Evolutionary conservation across 2,797 vertebrate genomes (phyloP).

Genomic region (Champsocephalus gunnari): DNA sequence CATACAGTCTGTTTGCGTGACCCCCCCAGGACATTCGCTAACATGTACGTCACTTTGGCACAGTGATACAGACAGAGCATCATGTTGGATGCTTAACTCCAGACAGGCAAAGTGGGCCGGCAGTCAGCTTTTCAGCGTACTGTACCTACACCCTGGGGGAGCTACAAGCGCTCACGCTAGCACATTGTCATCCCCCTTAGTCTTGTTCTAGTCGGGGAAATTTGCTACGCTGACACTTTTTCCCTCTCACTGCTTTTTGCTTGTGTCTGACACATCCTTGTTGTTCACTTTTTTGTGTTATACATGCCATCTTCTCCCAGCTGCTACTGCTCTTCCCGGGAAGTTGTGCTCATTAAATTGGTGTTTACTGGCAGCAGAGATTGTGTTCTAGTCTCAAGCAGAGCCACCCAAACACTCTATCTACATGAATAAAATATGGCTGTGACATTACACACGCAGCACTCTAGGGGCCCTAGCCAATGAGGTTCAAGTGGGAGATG

Average conservation of each 20-base stretch:
- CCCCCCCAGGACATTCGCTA: constrained; percentile 5
- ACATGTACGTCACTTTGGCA: constrained; percentile 35
- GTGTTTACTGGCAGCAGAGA: constrained; percentile 76
- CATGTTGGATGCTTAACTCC: constrained; percentile 40
- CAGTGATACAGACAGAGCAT: constrained; percentile 43
- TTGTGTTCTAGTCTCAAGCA: constrained; percentile 69
- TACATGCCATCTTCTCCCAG: constrained; percentile 72
- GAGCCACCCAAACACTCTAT: constrained; percentile 59
- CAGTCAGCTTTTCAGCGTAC: constrained; percentile 58
- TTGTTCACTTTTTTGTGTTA: constrained; percentile 81
- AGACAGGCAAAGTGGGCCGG: constrained; percentile 63
- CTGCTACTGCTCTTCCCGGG: constrained; percentile 64
- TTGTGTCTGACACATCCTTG: constrained; percentile 73
- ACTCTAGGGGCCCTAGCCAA: constrained; percentile 21
- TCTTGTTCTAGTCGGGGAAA: constrained; percentile 64
- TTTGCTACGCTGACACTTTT: constrained; percentile 71
- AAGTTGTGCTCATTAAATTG: constrained; percentile 73
- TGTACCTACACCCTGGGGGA: constrained; percentile 60
- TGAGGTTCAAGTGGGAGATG: constrained; percentile 38
- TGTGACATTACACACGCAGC: constrained; percentile 63
- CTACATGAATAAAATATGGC: constrained; percentile 78
- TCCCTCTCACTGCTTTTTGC: constrained; percentile 66
- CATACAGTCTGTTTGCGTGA: constrained; percentile 19
- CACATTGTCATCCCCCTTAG: constrained; percentile 72
- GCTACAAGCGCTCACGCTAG: constrained; percentile 66